A percentile compares a stretch with the other conserved stretches of the same genome.
phyloP scores from a whole-genome alignment of 2,888 invertebrate species.

The Trilocha varians region DNA sequence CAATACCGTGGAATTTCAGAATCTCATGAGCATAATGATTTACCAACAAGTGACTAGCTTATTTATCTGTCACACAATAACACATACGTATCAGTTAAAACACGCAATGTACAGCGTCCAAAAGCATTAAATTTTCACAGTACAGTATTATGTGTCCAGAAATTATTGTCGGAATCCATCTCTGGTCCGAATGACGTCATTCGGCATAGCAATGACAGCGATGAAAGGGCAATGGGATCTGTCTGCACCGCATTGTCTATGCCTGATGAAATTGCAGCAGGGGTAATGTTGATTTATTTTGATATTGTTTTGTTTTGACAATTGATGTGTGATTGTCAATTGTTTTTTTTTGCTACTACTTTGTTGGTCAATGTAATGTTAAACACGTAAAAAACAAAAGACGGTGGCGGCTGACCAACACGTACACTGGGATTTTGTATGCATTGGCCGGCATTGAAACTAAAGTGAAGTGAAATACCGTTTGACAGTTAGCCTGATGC shows the following conservation, averaged over 20 bases:
- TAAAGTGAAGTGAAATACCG: no score
- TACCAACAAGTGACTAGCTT: no score
- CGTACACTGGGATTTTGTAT: no score
- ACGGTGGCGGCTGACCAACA: no score
- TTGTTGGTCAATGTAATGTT: no score
- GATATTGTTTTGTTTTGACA: conserved; percentile 3
- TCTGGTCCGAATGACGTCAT: conserved; percentile 65
- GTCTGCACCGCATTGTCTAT: conserved; percentile 29
- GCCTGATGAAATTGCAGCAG: conserved; percentile 27
- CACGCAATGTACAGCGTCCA: background rate
- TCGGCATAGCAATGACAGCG: conserved; percentile 63
- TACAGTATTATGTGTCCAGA: conserved; percentile 44
- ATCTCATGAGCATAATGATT: no score
- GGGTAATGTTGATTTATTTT: conserved; percentile 1
- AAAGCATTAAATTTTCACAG: conserved; percentile 12
- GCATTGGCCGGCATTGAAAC: no score
- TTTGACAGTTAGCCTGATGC: no score
- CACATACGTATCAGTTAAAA: no score
- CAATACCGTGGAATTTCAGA: no score
- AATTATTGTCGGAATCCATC: conserved; percentile 69
- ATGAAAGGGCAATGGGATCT: conserved; percentile 48
- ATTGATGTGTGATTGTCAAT: background rate
- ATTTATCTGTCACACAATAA: no score
- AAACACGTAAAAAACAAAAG: no score
- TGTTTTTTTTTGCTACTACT: background rate